These are phyloP conservation scores for Lucinisca nassula DNA, from an alignment of 2,888 invertebrate species.

Conservation along the genomic window DNA sequence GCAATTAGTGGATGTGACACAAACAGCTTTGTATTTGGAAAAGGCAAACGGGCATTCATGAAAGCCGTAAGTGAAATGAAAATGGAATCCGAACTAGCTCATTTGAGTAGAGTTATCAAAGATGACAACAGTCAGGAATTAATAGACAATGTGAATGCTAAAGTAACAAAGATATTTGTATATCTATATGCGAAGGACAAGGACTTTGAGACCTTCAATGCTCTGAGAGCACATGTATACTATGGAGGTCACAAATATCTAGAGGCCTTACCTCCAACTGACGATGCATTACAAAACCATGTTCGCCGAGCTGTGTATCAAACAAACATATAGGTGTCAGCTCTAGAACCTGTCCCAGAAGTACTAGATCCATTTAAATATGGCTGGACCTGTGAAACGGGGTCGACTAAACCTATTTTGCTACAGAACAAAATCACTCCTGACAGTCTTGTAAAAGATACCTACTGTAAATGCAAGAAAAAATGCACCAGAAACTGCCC, in stretches of 20 bases:
- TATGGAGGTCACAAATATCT: neutral
- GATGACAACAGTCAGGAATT: neutral
- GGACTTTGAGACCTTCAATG: neutral
- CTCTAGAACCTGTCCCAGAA: neutral
- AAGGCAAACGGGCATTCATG: neutral
- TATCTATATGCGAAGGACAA: neutral
- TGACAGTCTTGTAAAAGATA: neutral
- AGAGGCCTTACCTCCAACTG: neutral
- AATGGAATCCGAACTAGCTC: neutral
- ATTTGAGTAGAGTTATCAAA: neutral
- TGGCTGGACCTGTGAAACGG: neutral
- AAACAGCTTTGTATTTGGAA: neutral
- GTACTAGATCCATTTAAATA: neutral
- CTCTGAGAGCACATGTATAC: neutral
- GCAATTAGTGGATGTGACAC: neutral
- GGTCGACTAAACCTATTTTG: neutral
- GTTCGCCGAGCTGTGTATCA: too few species aligned
- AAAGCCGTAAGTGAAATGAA: neutral
- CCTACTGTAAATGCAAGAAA: neutral
- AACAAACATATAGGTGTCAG: neutral
- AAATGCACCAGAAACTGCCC: neutral
- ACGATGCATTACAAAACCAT: too few species aligned
- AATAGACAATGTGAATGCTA: neutral
- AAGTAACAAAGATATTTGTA: neutral
- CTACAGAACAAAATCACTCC: neutral